Evolutionary conservation across 2,888 invertebrate species (phyloP), one percentile per base, ranked within the genome.

Genomic region (Scrobipalpa atriplicella): DNA sequence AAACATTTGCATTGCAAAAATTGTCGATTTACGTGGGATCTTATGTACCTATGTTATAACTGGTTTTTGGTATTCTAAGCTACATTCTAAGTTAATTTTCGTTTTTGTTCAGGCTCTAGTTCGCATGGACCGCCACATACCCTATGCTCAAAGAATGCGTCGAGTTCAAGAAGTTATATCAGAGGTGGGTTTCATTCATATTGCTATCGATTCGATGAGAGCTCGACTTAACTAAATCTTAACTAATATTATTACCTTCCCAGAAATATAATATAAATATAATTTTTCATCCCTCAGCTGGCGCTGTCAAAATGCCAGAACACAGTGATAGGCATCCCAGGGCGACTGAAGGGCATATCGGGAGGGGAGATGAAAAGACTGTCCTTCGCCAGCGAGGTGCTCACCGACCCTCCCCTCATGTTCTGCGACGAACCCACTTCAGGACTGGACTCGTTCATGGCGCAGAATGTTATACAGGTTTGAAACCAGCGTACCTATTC

Each of bases 371-470:
- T 96, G 94, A 99, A 99, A 85, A 94, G 99, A 67, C 92, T 99
- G 11, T 97, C 99, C 0, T 99, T 99, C 83, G 99, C 99, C 18
- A 97, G 98, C n/a, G 99, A 99, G 92, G 96, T 98, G 2, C 92
- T 99, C 58, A 99, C 98, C 0, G 97, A 99, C 90, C 99, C 99
- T 0, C 96, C 98, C 0, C 91, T 99, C 56, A 95, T 99, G 94
- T 98, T 99, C 83, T 99, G 99, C 83, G 99, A 99, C 80, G 99
- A 99, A 80, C 99, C 99, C 0, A 99, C 99, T 0, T 98, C 98
- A 0, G 98, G 99, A 0, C 92, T 99, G 67, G 99, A 99, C 86
- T 98, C 99, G 0, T 99, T 97, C 79, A 99, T 99, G 98, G 99
- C 99, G 0, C 96, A 97, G 81, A 98, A 97, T 85, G 98, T 99